Percentiles rank a stretch among this genome's conserved stretches.
Evolutionary conservation across 2,888 invertebrate species (phyloP).

Genomic region (Caenorhabditis sp.): DNA sequence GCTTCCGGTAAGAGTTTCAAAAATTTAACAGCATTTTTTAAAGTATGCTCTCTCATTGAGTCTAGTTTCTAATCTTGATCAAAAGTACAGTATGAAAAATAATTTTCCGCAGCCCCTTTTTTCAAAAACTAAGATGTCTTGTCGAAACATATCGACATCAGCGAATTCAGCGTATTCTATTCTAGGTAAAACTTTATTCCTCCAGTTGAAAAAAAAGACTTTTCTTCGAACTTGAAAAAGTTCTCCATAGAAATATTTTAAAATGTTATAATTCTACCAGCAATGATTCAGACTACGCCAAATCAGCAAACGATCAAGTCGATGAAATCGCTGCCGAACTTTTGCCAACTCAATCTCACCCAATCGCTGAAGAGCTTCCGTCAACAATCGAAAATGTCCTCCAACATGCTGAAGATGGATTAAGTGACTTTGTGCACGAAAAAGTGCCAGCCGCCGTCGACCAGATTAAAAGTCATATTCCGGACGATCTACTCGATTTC

Average conservation of each 20-base stretch:
- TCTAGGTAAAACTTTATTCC: too few relatives aligned
- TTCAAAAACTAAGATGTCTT: too few relatives aligned
- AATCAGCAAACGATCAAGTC: not conserved
- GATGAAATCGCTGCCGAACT: slow-evolving; percentile 4
- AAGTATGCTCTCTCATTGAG: too few relatives aligned
- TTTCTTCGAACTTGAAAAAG: slow-evolving; percentile 1
- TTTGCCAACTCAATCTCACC: not conserved
- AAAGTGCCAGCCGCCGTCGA: slow-evolving; percentile 26
- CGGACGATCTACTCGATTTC: slow-evolving; percentile 8
- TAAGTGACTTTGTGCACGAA: slow-evolving; percentile 32
- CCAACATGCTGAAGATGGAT: slow-evolving; percentile 27
- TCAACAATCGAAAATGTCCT: not conserved
- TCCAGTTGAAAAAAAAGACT: too few relatives aligned
- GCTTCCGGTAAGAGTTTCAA: slow-evolving; percentile 26
- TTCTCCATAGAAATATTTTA: too few relatives aligned
- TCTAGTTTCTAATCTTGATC: too few relatives aligned
- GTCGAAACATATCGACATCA: too few relatives aligned
- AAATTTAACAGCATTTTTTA: slow-evolving; percentile 9
- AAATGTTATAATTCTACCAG: too few relatives aligned
- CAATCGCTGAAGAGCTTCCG: not conserved
- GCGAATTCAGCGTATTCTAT: too few relatives aligned
- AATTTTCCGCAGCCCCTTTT: too few relatives aligned
- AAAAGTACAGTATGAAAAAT: too few relatives aligned
- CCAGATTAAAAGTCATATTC: not conserved
- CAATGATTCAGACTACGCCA: not conserved